These are phyloP conservation scores for Carollia perspicillata DNA, from an alignment of 2,113 vertebrate species.

Conservation along the genomic window DNA sequence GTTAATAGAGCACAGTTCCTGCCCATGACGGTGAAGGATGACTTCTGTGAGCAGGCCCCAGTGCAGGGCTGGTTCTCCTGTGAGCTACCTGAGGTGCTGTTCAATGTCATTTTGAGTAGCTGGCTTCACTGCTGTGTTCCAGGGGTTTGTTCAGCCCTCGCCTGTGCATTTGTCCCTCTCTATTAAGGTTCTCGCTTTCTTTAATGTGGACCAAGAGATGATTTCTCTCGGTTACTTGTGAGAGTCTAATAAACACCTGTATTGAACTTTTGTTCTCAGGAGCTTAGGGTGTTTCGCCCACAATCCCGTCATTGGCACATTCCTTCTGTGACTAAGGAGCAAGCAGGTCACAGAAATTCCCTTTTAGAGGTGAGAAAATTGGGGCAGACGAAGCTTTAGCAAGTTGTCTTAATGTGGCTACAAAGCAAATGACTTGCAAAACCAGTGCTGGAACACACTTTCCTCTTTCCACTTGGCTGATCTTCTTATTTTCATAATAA, in stretches of 20 bases:
- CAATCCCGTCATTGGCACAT: background rate
- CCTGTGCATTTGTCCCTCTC: background rate
- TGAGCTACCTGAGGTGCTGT: background rate
- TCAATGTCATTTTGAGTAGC: background rate
- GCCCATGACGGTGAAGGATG: background rate
- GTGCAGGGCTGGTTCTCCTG: background rate
- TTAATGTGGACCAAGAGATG: background rate
- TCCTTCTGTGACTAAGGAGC: slow-evolving; percentile 6
- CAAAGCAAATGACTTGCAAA: slow-evolving; percentile 32
- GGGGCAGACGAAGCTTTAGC: slow-evolving; percentile 43
- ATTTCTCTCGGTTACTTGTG: background rate
- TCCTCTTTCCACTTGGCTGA: background rate
- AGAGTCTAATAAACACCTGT: background rate
- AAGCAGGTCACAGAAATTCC: slow-evolving; percentile 59
- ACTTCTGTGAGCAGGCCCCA: background rate
- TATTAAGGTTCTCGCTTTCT: background rate
- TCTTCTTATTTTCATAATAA: background rate
- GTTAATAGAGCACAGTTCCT: background rate
- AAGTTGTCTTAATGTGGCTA: slow-evolving; percentile 31
- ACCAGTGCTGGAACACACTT: background rate
- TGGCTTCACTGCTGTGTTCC: background rate
- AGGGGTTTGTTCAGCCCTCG: background rate
- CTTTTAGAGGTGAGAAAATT: background rate
- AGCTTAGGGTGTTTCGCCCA: background rate
- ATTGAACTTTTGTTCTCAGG: background rate